phyloP scores from a whole-genome alignment of 2,888 invertebrate species.

The Hetaerina titia region DNA sequence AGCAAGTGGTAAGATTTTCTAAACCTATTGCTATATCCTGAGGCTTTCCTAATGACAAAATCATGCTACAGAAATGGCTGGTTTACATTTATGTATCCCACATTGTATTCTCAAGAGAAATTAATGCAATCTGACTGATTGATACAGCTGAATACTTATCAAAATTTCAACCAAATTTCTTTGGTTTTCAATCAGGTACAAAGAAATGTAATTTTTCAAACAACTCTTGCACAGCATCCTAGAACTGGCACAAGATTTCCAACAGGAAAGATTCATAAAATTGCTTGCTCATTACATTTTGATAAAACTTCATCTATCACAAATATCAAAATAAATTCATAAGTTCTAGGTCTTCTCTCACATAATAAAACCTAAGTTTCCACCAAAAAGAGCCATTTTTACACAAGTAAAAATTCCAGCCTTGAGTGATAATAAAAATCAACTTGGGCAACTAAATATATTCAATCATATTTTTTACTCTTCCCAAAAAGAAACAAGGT shows the following conservation, averaged over 20 bases:
- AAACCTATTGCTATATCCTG: conserved; percentile 33
- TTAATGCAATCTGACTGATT: conserved; percentile 41
- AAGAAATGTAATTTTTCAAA: conserved; percentile 61
- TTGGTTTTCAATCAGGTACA: conserved; percentile 59
- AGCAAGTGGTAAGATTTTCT: conserved; percentile 4
- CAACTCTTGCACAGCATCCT: background rate
- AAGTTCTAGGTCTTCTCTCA: background rate
- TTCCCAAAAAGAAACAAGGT: background rate
- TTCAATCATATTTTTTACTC: background rate
- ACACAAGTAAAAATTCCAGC: conserved; percentile 20
- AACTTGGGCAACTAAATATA: background rate
- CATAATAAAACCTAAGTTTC: conserved; percentile 2
- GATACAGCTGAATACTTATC: conserved; percentile 44
- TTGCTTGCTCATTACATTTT: background rate
- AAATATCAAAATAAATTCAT: background rate
- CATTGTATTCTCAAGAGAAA: background rate
- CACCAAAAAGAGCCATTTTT: background rate
- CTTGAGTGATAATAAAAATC: background rate
- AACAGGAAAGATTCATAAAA: background rate
- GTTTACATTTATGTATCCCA: conserved; percentile 13
- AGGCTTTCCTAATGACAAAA: conserved; percentile 34
- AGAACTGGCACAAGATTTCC: conserved; percentile 10
- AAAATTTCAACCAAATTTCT: background rate
- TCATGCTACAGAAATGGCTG: background rate
- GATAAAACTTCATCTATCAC: background rate